Evolutionary conservation across 2,113 vertebrate genomes (phyloP).

Genomic region (Chlamydotis undulata): DNA sequence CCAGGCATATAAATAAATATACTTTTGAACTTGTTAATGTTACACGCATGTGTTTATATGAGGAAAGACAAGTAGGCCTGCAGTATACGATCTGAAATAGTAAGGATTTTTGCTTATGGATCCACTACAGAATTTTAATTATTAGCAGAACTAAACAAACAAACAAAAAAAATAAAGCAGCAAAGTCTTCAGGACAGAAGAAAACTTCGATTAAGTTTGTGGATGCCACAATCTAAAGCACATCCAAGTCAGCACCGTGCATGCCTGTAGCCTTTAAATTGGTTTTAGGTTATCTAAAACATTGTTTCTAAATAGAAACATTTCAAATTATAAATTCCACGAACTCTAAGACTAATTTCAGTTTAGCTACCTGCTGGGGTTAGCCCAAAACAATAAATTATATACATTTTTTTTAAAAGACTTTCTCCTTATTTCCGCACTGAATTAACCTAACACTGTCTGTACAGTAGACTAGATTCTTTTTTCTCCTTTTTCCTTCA

Average conservation of each 20-base stretch:
- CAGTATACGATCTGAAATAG: not conserved
- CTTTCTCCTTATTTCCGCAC: not conserved
- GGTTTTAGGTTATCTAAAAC: not conserved
- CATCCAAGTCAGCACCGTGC: not conserved
- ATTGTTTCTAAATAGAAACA: not conserved
- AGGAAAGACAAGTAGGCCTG: not conserved
- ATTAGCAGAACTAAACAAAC: not conserved
- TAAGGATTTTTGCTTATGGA: not conserved
- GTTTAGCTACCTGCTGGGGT: not conserved
- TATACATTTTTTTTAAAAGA: not conserved
- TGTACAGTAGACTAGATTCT: not conserved
- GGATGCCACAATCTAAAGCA: not conserved
- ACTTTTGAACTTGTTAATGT: not conserved
- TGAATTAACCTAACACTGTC: not conserved
- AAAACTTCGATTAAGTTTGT: not conserved
- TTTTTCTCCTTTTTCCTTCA: not conserved
- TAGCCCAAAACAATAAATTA: not conserved
- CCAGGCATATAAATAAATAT: not conserved
- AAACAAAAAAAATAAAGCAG: not conserved
- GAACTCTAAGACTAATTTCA: not conserved
- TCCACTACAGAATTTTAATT: not conserved
- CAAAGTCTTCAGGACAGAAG: not conserved
- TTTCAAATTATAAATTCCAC: not conserved
- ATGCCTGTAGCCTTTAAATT: not conserved
- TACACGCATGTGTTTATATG: not conserved